These are phyloP conservation scores for Diorhabda elongata DNA, from an alignment of 1,140 invertebrate genomes.

Conservation along the genomic window DNA sequence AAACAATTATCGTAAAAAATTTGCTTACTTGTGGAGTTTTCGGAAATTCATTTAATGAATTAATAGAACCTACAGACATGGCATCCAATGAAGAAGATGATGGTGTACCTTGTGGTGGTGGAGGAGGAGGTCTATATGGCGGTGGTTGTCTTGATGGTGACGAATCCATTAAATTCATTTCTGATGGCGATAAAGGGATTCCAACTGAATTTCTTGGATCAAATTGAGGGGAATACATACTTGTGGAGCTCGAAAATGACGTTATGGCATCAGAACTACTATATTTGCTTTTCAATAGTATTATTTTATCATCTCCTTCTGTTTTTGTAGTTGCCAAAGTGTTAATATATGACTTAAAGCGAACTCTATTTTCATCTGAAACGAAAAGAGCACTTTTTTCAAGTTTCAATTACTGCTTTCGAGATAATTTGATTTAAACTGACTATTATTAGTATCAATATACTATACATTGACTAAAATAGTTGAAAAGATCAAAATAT, in stretches of 20 bases:
- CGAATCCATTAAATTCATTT: conserved; percentile 7
- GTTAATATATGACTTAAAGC: conserved; percentile 90
- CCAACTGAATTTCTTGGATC: conserved; percentile 48
- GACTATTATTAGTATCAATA: too few relatives aligned
- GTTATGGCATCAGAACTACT: conserved; percentile 33
- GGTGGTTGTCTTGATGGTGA: conserved; percentile 31
- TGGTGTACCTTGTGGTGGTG: conserved; percentile 53
- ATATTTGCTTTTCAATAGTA: conserved; percentile 77
- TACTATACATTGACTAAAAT: too few relatives aligned
- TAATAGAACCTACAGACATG: conserved; percentile 37
- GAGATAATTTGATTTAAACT: too few relatives aligned
- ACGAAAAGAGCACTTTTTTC: conserved; percentile 27
- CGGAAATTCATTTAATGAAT: conserved; percentile 26
- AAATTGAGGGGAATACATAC: conserved; percentile 30
- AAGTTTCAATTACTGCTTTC: background rate
- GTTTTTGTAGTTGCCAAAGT: conserved; percentile 77
- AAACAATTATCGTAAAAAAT: too few relatives aligned
- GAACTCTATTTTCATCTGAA: conserved; percentile 77
- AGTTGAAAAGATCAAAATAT: too few relatives aligned
- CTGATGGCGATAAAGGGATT: conserved; percentile 40
- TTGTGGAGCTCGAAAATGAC: conserved; percentile 13
- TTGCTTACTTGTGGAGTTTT: conserved; percentile 35
- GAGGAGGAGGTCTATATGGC: conserved; percentile 56
- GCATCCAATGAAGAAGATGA: conserved; percentile 37
- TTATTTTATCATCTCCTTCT: conserved; percentile 76